Percentiles rank a stretch among this genome's conserved stretches.
Evolutionary conservation across 2,888 invertebrate genomes (phyloP).

Genomic region (Gymnocheta viridis): DNA sequence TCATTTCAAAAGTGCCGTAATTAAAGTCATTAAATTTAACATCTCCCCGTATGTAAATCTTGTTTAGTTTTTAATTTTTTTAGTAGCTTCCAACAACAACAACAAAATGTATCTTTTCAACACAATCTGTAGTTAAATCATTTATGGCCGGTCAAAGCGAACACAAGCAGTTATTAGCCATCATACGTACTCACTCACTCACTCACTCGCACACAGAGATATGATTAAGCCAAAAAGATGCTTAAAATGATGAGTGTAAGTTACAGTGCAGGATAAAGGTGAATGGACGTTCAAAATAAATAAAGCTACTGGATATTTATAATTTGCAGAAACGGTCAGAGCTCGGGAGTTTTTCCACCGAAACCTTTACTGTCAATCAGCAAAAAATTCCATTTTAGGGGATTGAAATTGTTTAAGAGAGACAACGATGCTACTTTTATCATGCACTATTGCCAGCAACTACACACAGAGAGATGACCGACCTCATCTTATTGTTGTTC

Average conservation of each 20-base stretch:
- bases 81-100: slow-evolving; percentile 40
- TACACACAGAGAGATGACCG: slow-evolving; percentile 2
- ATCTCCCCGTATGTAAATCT: slow-evolving; percentile 66
- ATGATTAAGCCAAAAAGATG: slow-evolving; percentile 17
- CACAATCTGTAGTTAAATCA: slow-evolving; percentile 65
- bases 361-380: no score
- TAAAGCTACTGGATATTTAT: background rate
- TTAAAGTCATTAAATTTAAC: slow-evolving; percentile 70
- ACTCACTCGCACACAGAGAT: background rate
- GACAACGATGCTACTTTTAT: background rate
- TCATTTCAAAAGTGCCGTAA: slow-evolving; percentile 68
- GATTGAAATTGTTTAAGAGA: background rate
- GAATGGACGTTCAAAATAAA: background rate
- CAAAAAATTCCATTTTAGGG: no score
- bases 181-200: background rate
- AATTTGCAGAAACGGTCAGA: no score
- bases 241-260: slow-evolving; percentile 20
- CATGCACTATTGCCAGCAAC: slow-evolving; percentile 22
- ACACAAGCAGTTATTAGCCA: background rate
- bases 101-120: slow-evolving; percentile 55
- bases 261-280: slow-evolving; percentile 4
- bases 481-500: slow-evolving; percentile 49
- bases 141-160: slow-evolving; percentile 53
- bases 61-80: slow-evolving; percentile 63
- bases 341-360: no score